A percentile compares a stretch with the other conserved stretches of the same genome.
Conservation (phyloP, 2,797 vertebrate genomes). For the Gallirallus australis region DNA sequence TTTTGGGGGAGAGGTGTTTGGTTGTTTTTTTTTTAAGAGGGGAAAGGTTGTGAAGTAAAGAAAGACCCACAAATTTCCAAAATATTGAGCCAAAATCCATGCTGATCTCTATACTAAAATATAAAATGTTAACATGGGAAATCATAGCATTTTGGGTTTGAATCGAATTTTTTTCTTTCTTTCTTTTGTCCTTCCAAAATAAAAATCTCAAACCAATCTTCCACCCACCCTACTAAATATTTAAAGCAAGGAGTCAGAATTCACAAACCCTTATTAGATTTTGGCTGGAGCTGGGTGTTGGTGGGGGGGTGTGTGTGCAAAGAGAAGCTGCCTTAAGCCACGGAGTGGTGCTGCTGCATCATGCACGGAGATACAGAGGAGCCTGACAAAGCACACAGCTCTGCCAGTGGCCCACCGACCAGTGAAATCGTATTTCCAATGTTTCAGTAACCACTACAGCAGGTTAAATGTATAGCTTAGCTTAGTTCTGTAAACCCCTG, state of each 20-base stretch:
- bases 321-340: background rate
- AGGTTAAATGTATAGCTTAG: background rate
- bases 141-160: fast-evolving
- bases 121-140: fast-evolving
- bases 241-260: fast-evolving
- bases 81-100: background rate
- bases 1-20: too few species aligned
- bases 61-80: background rate
- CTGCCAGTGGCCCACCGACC: fast-evolving
- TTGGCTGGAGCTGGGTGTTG: background rate
- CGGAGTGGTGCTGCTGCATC: constrained; percentile 48
- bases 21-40: fast-evolving
- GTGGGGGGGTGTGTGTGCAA: background rate
- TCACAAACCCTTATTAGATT: fast-evolving
- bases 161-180: background rate
- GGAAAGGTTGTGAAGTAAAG: background rate
- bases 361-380: fast-evolving
- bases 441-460: fast-evolving
- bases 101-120: fast-evolving
- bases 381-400: background rate
- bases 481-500: background rate
- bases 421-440: fast-evolving
- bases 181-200: background rate
- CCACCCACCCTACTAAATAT: fast-evolving
- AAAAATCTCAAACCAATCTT: background rate